Evolutionary conservation across 2,888 invertebrate genomes (phyloP).

Genomic region (Drosophila gaucha): DNA sequence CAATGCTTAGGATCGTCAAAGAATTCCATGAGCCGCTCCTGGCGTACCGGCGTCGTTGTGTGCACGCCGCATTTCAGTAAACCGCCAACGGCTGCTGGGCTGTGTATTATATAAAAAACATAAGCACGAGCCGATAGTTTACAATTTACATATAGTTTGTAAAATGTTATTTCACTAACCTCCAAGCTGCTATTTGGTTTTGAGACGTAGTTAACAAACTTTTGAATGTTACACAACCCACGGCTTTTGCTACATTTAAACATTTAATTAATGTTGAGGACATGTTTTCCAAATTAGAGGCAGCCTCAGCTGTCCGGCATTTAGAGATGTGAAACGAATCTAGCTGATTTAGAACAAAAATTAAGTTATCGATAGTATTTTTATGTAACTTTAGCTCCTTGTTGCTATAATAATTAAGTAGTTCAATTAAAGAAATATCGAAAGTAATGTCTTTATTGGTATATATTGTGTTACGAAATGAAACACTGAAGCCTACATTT

Average conservation of each 20-base stretch:
- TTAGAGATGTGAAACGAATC: slow-evolving; percentile 15
- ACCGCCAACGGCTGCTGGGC: slow-evolving; percentile 36
- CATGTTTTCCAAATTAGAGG: slow-evolving; percentile 38
- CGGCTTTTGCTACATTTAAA: slow-evolving; percentile 65
- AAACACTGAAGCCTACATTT: neutral
- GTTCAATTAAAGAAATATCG: neutral
- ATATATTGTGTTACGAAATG: neutral
- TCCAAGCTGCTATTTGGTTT: slow-evolving; percentile 41
- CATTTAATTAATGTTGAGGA: slow-evolving; percentile 70
- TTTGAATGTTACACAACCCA: slow-evolving; percentile 48
- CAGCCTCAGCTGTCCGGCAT: slow-evolving; percentile 29
- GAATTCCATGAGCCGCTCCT: slow-evolving; percentile 90
- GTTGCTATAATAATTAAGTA: neutral
- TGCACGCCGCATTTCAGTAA: slow-evolving; percentile 48
- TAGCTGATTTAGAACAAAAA: neutral
- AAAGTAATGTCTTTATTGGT: neutral
- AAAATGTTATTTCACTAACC: slow-evolving; percentile 27
- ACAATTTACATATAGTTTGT: neutral
- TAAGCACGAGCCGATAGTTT: slow-evolving; percentile 9
- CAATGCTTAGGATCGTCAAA: slow-evolving; percentile 95
- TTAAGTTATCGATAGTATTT: slow-evolving; percentile 11
- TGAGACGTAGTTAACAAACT: slow-evolving; percentile 39
- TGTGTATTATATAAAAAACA: slow-evolving; percentile 54
- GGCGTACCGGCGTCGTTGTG: slow-evolving; percentile 35
- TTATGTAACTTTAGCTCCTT: neutral